These are phyloP conservation scores for Oscheius sp. DNA, from an alignment of 2,888 invertebrate species.

Conservation along the genomic window DNA sequence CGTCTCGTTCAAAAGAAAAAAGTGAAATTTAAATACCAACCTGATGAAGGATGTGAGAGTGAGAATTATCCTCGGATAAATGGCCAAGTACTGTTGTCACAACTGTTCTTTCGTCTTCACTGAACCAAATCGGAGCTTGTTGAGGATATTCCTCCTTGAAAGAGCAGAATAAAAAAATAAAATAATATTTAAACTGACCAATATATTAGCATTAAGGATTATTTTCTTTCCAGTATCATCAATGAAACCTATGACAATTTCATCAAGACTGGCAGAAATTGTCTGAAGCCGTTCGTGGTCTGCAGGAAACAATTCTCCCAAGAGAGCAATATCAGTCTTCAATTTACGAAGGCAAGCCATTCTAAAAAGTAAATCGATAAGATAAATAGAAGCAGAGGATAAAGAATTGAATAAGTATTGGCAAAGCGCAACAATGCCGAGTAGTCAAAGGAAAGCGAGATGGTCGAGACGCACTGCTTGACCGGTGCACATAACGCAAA, in stretches of 20 bases:
- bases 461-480: too few species aligned
- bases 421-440: too few species aligned
- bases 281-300: conserved; percentile 88
- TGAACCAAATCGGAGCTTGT: conserved; percentile 98
- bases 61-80: conserved; percentile 83
- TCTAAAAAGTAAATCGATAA: not conserved
- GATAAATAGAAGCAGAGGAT: too few species aligned
- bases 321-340: conserved; percentile 96
- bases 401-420: too few species aligned
- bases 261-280: conserved; percentile 80
- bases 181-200: conserved; percentile 78
- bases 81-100: conserved; percentile 94
- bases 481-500: too few species aligned
- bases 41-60: conserved; percentile 39
- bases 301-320: conserved; percentile 95
- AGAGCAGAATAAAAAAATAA: not conserved
- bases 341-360: conserved; percentile 98
- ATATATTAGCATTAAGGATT: conserved; percentile 97
- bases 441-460: not conserved
- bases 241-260: conserved; percentile 96
- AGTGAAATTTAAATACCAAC: conserved; percentile 49
- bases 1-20: too few species aligned
- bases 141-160: conserved; percentile 94
- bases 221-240: conserved; percentile 93
- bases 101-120: conserved; percentile 90